phyloP scores from a whole-genome alignment of 2,888 invertebrate genomes.

The Eremobia ochroleuca region DNA sequence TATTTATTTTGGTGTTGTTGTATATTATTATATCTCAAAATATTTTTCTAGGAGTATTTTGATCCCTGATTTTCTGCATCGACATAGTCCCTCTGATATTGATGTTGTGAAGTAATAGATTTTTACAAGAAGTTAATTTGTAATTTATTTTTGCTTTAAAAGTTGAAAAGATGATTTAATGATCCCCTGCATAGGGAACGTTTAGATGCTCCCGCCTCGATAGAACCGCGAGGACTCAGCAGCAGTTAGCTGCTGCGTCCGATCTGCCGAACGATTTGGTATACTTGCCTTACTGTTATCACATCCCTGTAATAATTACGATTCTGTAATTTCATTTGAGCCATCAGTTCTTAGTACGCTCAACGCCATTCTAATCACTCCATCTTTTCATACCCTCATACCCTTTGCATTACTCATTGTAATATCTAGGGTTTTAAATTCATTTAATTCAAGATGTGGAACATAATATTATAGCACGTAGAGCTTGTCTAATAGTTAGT shows the following conservation, averaged over 20 bases:
- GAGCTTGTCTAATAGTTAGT: constrained; percentile 83
- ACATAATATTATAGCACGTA: constrained; percentile 77
- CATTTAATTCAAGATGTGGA: constrained; percentile 71
- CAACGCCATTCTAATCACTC: constrained; percentile 76
- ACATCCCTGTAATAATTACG: constrained; percentile 74
- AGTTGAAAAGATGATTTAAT: constrained; percentile 77
- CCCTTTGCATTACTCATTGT: constrained; percentile 76
- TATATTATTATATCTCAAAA: constrained; percentile 77
- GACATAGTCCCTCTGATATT: constrained; percentile 88
- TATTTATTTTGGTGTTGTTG: constrained; percentile 89
- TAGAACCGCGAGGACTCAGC: constrained; percentile 86
- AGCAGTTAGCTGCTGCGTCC: constrained; percentile 84
- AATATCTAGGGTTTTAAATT: constrained; percentile 74
- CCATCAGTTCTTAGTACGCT: constrained; percentile 75
- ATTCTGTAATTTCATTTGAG: constrained; percentile 60
- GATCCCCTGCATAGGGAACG: constrained; percentile 85
- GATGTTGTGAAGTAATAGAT: constrained; percentile 88
- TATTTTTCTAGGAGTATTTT: constrained; percentile 86
- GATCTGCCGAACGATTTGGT: constrained; percentile 84
- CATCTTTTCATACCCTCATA: constrained; percentile 76
- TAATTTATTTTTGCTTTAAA: constrained; percentile 83
- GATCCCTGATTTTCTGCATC: constrained; percentile 88
- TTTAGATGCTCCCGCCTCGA: constrained; percentile 88
- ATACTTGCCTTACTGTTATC: constrained; percentile 79
- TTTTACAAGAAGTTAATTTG: constrained; percentile 80